Percentiles rank a stretch among this genome's conserved stretches.
phyloP scores from a whole-genome alignment of 2,888 invertebrate species.

The Diloba caeruleocephala region DNA sequence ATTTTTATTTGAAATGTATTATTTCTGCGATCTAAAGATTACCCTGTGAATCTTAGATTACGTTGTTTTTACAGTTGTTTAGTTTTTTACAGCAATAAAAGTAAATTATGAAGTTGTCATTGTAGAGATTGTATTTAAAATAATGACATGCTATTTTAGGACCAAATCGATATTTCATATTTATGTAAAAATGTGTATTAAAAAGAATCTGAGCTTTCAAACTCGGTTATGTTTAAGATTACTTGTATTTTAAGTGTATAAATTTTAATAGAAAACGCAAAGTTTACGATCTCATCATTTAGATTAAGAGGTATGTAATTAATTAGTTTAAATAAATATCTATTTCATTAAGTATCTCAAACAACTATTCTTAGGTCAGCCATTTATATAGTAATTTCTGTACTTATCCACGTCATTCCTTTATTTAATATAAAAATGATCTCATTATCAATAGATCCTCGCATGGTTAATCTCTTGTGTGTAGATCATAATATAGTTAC shows the following conservation, averaged over 20 bases:
- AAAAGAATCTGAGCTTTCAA: conserved; percentile 24
- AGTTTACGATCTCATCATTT: conserved; percentile 56
- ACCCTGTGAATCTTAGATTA: no score
- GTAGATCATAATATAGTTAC: conserved; percentile 28
- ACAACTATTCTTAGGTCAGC: conserved; percentile 16
- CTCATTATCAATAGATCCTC: conserved; percentile 54
- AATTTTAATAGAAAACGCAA: conserved; percentile 37
- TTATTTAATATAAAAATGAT: conserved; percentile 41
- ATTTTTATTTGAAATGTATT: no score
- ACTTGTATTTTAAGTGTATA: conserved; percentile 18
- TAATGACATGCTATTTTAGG: conserved; percentile 16
- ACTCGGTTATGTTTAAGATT: conserved; percentile 24
- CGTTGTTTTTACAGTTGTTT: no score
- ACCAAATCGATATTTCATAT: conserved; percentile 11
- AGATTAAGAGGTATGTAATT: conserved; percentile 42
- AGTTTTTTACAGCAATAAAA: no score
- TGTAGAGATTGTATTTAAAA: no score
- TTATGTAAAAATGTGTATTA: conserved; percentile 17
- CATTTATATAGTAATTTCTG: conserved; percentile 21
- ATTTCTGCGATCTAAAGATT: no score
- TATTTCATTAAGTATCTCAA: conserved; percentile 10
- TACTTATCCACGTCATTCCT: conserved; percentile 46
- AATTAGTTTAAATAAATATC: conserved; percentile 11
- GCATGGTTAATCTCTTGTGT: conserved; percentile 32
- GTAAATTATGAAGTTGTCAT: no score